Conservation (phyloP, 2,113 vertebrate species). For the Meleagris gallopavo region DNA sequence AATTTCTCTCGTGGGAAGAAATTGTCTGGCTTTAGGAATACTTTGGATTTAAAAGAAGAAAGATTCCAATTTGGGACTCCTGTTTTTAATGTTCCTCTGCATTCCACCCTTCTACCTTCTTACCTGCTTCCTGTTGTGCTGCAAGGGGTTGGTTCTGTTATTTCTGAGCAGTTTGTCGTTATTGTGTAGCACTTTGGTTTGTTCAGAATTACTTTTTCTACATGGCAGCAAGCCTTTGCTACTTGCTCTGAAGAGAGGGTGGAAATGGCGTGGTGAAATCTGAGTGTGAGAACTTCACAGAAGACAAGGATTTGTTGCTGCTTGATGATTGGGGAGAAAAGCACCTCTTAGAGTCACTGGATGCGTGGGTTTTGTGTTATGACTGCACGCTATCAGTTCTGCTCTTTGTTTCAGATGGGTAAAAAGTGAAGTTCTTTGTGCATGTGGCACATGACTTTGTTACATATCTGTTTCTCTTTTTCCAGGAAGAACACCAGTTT, state of each 20-base stretch:
- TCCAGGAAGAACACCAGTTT: background rate
- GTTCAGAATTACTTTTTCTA: too few species aligned
- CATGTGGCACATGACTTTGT: background rate
- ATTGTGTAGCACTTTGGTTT: background rate
- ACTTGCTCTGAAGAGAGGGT: background rate
- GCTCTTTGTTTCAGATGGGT: background rate
- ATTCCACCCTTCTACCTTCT: rapidly evolving
- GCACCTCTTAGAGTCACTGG: rapidly evolving
- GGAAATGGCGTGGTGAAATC: background rate
- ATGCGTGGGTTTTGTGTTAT: background rate
- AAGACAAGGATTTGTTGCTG: background rate
- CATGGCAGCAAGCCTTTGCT: background rate
- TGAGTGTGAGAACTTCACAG: background rate
- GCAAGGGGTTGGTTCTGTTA: background rate
- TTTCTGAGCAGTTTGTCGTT: background rate
- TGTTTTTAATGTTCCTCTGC: background rate
- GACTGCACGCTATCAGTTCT: too few species aligned
- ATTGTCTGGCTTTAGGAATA: background rate
- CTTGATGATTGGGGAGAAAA: background rate
- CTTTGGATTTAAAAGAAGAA: background rate
- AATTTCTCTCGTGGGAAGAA: background rate
- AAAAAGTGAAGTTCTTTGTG: background rate
- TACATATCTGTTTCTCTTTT: background rate
- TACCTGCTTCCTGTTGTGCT: background rate
- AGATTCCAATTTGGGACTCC: background rate